Evolutionary conservation across 2,888 invertebrate genomes (phyloP).

Genomic region (Norana najaformis): DNA sequence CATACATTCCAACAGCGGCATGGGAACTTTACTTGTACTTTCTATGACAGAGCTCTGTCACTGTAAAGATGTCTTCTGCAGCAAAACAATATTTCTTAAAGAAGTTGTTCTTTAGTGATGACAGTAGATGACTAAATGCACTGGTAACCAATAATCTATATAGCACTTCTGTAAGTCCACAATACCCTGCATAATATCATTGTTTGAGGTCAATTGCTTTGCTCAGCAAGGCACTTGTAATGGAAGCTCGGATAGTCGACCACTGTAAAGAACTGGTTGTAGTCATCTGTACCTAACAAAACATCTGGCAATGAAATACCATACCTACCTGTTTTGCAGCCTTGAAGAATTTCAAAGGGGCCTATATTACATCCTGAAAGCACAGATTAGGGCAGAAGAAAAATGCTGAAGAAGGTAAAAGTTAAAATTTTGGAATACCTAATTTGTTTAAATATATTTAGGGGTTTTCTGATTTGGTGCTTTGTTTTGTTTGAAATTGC

Average conservation of each 20-base stretch:
- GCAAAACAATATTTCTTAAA: background rate
- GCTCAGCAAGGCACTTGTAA: background rate
- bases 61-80: background rate
- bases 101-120: background rate
- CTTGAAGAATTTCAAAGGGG: background rate
- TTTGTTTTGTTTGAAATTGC: slow-evolving; percentile 47
- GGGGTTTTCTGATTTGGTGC: background rate
- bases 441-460: background rate
- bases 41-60: too few relatives aligned
- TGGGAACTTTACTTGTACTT: too few relatives aligned
- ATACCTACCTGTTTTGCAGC: too few relatives aligned
- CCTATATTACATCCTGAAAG: too few relatives aligned
- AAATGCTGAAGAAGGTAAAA: too few relatives aligned
- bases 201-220: background rate
- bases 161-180: too few relatives aligned
- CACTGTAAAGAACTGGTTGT: background rate
- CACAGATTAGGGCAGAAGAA: too few relatives aligned
- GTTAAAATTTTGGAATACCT: too few relatives aligned
- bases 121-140: background rate
- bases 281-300: background rate
- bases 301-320: background rate
- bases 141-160: background rate
- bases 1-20: too few relatives aligned
- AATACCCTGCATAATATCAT: background rate
- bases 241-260: too few relatives aligned